These are phyloP conservation scores for Anguilla obscura DNA, from an alignment of 2,797 vertebrate genomes.

Conservation along the genomic window DNA sequence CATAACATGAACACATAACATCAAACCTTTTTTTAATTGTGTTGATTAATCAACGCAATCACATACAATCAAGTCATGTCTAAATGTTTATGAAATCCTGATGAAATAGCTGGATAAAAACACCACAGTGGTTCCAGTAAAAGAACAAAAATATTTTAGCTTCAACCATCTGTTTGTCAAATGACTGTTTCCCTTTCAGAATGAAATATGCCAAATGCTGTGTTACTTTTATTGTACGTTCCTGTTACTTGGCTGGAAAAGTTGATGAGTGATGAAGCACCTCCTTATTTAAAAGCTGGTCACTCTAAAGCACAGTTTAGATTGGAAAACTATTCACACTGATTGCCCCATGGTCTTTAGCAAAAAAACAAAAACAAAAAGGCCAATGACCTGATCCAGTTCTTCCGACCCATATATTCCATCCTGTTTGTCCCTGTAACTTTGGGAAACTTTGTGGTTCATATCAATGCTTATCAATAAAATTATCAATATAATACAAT, in stretches of 20 bases:
- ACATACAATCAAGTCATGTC: not conserved
- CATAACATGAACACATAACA: not conserved
- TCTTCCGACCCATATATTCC: not conserved
- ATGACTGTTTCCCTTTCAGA: not conserved
- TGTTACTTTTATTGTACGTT: not conserved
- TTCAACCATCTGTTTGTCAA: conserved; percentile 4
- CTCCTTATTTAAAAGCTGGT: conserved; percentile 19
- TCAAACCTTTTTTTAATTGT: not conserved
- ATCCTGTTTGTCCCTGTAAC: not conserved
- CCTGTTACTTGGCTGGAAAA: not conserved
- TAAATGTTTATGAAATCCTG: not conserved
- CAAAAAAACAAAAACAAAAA: not conserved
- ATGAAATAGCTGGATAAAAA: not conserved
- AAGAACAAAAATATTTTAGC: not conserved
- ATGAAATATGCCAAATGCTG: not conserved
- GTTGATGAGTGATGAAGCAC: conserved; percentile 6
- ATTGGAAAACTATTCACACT: conserved; percentile 3
- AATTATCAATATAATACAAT: not conserved
- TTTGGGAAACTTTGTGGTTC: too few relatives aligned
- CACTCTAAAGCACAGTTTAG: not conserved
- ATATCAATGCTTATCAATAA: not conserved
- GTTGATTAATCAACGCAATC: not conserved
- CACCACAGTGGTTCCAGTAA: not conserved
- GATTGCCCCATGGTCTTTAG: not conserved
- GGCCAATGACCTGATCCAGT: not conserved